Conservation (phyloP, 2,888 invertebrate species). For the Tipula lateralis region DNA sequence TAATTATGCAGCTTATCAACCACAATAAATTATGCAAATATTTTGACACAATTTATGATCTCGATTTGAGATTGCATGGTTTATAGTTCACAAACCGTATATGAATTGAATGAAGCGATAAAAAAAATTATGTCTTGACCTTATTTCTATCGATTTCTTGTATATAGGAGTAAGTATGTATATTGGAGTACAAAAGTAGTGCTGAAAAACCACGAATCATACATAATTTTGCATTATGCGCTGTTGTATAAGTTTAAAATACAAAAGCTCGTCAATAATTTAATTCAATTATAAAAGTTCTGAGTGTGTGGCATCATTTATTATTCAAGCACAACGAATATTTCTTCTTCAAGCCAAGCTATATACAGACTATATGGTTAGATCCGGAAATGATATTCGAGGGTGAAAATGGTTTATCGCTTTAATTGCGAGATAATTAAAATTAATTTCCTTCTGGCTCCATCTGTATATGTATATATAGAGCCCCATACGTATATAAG, state of each 20-base stretch:
- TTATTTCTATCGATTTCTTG: neutral
- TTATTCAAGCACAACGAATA: neutral
- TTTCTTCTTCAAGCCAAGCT: neutral
- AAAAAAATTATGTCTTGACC: neutral
- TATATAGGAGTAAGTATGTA: too few species aligned
- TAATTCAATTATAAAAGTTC: neutral
- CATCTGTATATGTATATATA: neutral
- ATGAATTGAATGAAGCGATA: neutral
- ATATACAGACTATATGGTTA: neutral
- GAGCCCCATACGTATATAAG: neutral
- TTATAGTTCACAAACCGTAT: neutral
- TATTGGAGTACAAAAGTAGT: neutral
- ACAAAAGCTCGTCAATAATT: neutral
- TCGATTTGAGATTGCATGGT: neutral
- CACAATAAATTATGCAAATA: neutral
- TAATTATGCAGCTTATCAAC: neutral
- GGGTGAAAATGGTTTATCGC: neutral
- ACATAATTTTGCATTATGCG: too few species aligned
- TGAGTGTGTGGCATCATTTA: neutral
- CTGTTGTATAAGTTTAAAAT: neutral
- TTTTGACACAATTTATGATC: neutral
- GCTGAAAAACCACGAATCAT: neutral
- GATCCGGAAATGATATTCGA: neutral
- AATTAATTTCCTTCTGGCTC: neutral
- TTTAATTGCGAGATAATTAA: neutral